phyloP scores from a whole-genome alignment of 2,888 invertebrate species.

The Eristalis arbustorum region DNA sequence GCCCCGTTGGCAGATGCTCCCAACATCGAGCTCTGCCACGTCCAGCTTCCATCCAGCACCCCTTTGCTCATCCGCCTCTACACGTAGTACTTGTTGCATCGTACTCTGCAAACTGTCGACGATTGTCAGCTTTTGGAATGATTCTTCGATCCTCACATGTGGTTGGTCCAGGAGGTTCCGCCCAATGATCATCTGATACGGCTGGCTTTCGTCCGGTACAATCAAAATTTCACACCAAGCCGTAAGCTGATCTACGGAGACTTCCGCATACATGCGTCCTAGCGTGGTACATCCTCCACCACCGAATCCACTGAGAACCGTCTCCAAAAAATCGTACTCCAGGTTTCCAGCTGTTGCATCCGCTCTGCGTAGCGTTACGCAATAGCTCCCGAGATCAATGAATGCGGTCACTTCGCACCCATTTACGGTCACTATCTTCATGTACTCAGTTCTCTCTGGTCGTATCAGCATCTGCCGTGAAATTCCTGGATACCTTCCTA shows the following conservation, averaged over 20 bases:
- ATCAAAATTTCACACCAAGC: slow-evolving; percentile 12
- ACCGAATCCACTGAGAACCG: neutral
- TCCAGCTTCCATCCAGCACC: neutral
- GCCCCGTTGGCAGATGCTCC: neutral
- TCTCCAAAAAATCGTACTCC: neutral
- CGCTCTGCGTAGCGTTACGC: neutral
- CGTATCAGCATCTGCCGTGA: neutral
- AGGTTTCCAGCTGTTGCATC: neutral
- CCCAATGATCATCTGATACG: slow-evolving; percentile 11
- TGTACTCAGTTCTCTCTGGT: neutral
- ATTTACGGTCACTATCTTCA: neutral
- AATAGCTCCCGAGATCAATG: slow-evolving; percentile 10
- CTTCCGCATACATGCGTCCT: slow-evolving; percentile 5
- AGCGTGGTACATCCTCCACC: neutral
- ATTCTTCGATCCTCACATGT: neutral
- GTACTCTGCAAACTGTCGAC: neutral
- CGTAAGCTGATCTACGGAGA: neutral
- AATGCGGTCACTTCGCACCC: neutral
- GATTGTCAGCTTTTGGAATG: neutral
- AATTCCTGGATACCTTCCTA: too few species aligned
- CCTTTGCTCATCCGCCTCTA: neutral
- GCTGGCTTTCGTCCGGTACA: slow-evolving; percentile 7
- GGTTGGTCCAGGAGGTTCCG: neutral
- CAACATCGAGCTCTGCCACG: slow-evolving; percentile 4
- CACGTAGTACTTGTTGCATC: neutral